Evolutionary conservation across 35 echinoderm and acorn worm species (phyloP).

Genomic region (Apostichopus parvimensis): DNA sequence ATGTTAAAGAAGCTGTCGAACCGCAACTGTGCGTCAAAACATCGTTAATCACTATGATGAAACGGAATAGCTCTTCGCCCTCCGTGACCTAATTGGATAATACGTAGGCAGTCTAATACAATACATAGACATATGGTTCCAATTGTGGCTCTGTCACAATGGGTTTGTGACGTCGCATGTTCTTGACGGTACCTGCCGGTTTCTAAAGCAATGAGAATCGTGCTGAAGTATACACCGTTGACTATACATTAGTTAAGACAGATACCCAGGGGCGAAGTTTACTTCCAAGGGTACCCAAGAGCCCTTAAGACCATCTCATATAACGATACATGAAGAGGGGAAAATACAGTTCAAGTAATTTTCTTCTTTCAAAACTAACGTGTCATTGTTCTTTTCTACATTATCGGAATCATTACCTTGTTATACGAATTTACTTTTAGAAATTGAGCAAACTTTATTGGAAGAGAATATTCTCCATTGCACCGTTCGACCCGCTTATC

Average conservation of each 20-base stretch:
- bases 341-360: too few species aligned
- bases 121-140: constrained; percentile 14
- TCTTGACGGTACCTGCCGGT: constrained; percentile 15
- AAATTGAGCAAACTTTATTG: too few species aligned
- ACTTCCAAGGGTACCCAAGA: too few species aligned
- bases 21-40: constrained; percentile 42
- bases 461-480: too few species aligned
- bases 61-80: constrained; percentile 30
- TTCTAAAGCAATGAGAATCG: background rate
- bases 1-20: constrained; percentile 27
- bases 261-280: background rate
- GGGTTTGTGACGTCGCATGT: constrained; percentile 16
- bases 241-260: background rate
- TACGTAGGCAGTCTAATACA: constrained; percentile 33
- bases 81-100: constrained; percentile 38
- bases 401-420: too few species aligned
- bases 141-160: constrained; percentile 30
- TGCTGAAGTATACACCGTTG: background rate
- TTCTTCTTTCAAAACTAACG: too few species aligned
- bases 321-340: too few species aligned
- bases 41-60: constrained; percentile 43
- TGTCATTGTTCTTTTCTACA: too few species aligned
- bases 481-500: too few species aligned
- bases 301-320: too few species aligned
- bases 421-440: too few species aligned